Evolutionary conservation across 2,888 invertebrate genomes (phyloP), one percentile per base, ranked within the genome.

Genomic region (Empis livida): DNA sequence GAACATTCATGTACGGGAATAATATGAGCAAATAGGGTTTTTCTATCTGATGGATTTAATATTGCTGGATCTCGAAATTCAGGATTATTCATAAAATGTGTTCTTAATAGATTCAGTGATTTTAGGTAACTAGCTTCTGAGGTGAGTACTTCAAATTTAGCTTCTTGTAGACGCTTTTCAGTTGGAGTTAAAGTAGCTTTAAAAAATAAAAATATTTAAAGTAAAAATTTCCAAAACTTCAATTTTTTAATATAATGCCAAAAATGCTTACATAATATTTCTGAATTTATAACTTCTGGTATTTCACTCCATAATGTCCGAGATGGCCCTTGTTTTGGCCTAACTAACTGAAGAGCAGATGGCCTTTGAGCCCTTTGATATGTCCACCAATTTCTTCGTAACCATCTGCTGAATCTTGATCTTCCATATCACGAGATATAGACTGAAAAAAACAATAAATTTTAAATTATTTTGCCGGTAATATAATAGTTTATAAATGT

Each of bases 81-180:
- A 3, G 79, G 77, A 62, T 78, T 74, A 52, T 77, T 75, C 49
- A 83, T 77, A 64, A 95, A 96, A 67, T 93, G 89, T 42, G 84
- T 79, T 49, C 87, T 84, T 35, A 97, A 73, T 14, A 97, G 85
- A 59, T 89, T 89, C 46, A 97, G 72, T 1, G 93, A 94, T 69
- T 94, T 92, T 42, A 95, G 74, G 65, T 97, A 97, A 1, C 95
- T 95, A 0, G 96, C 95, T 70, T 97, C 97, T 0, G 95, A 95
- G 0, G 95, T 95, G 45, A 97, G 79, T 55, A 97, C 82, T 72
- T 97, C 97, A 71, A 97, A 97, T 73, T 94, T 93, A n/a, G 95
- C 92, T 69, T 96, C 96, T 70, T 96, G 95, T 6, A 93, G 73
- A 58, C 89, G 87, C 60, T 86, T 85, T 64, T 93, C 88, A 6